These are phyloP conservation scores for Pollicipes pollicipes DNA, from an alignment of 1,140 invertebrate species.

Conservation along the genomic window DNA sequence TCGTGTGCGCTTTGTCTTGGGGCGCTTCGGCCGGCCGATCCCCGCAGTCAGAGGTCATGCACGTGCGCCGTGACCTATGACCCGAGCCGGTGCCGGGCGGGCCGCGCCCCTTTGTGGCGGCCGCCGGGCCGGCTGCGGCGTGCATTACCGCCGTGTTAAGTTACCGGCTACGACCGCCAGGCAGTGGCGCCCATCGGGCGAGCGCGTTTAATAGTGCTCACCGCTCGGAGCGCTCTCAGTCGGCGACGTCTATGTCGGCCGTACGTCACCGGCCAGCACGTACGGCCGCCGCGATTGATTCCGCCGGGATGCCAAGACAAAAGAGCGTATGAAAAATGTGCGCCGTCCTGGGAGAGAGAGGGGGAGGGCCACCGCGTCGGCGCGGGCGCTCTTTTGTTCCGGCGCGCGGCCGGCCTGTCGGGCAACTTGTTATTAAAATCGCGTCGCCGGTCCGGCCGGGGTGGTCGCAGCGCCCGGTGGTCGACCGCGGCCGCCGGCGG, in stretches of 20 bases:
- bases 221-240: not conserved
- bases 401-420: not conserved
- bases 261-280: not conserved
- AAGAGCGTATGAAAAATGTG: not conserved
- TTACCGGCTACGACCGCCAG: not conserved
- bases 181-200: not conserved
- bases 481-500: not conserved
- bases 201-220: not conserved
- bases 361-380: too few species aligned
- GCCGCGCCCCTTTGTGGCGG: not conserved
- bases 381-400: not conserved
- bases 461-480: not conserved
- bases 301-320: not conserved
- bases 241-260: not conserved
- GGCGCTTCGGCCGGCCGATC: too few species aligned
- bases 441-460: not conserved
- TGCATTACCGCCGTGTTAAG: not conserved
- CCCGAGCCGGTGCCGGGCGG: not conserved
- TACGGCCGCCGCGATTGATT: not conserved
- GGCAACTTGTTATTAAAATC: conserved; percentile 1
- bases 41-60: not conserved
- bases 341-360: not conserved
- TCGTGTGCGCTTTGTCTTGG: not conserved
- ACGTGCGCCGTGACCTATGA: not conserved
- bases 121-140: too few species aligned